These are phyloP conservation scores for Notolepis coatsorum DNA, from an alignment of 2,797 vertebrate species.

Conservation along the genomic window DNA sequence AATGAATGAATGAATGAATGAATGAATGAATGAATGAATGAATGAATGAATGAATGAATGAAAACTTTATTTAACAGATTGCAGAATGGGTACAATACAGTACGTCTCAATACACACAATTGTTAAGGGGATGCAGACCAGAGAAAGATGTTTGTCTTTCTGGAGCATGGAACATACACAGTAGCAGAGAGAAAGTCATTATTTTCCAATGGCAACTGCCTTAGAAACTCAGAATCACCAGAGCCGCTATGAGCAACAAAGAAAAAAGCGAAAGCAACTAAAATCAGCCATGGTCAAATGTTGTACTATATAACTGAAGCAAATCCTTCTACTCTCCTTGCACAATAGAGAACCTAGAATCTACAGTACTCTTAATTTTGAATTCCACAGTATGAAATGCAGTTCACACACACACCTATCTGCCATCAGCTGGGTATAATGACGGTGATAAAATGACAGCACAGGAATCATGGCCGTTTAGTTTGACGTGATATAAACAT, in stretches of 20 bases:
- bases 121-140: too few species aligned
- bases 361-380: neutral
- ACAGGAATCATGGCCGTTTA: conserved; percentile 31
- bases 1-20: too few species aligned
- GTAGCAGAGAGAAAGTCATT: conserved; percentile 40
- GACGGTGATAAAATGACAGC: conserved; percentile 27
- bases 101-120: too few species aligned
- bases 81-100: too few species aligned
- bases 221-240: conserved; percentile 41
- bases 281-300: conserved; percentile 25
- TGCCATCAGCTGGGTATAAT: neutral
- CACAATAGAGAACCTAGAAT: too few species aligned
- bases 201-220: conserved; percentile 42
- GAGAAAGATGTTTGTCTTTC: too few species aligned
- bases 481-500: conserved; percentile 47
- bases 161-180: neutral
- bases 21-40: too few species aligned
- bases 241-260: conserved; percentile 39
- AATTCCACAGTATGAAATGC: neutral
- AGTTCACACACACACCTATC: neutral
- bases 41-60: too few species aligned
- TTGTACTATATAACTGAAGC: conserved; percentile 51
- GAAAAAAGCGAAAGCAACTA: neutral
- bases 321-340: too few species aligned
- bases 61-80: too few species aligned